Base-by-base conservation (phyloP, 2,888 invertebrate genomes). In the Lomographa bimaculata region DNA sequence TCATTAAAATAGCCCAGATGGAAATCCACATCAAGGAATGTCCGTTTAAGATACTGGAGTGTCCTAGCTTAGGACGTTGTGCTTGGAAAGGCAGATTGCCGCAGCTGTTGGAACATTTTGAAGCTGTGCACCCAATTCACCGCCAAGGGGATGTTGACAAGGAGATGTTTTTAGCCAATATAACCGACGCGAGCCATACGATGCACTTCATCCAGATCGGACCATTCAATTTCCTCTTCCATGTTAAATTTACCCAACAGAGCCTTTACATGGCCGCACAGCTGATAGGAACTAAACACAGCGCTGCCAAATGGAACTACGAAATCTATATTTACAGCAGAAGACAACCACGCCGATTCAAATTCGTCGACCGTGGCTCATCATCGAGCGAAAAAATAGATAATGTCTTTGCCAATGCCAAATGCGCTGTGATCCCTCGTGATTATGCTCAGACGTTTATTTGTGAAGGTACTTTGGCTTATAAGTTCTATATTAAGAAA, bases 251-350 rank as follows among this genome's bases (percentile, higher is more conserved):
- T 0, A 63, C 69, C 0, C 28, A 48, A n/a, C 0, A 1, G 1
- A 60, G 49, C 6, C 42, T 85, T 1, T 79, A 58, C 43, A 71
- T 83, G 64, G 46, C 66, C 0, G 66, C 60, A 0, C 82, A 83
- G 30, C 50, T 81, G 0, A 42, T 82, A 0, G 80, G 84, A 0
- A 76, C 80, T 0, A 58, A 57, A 7, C 17, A 54, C 0, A 76
- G 77, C 42, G 83, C 85, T 0, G 32, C 49, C 0, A 83, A 81
- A 48, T 87, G 86, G 86, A 48, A 37, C 0, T 86, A 81, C 34
- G 79, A 84, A 42, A 46, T 86, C 0, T 76, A 84, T 3, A 39
- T 86, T 1, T 87, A 73, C 43, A 75, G 82, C 24, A 85, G 85
- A 53, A 56, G 50, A 0, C 55, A 76, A 14, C 71, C 71, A 0